Conservation (phyloP, 2,797 vertebrate genomes). For the Betta splendens region DNA sequence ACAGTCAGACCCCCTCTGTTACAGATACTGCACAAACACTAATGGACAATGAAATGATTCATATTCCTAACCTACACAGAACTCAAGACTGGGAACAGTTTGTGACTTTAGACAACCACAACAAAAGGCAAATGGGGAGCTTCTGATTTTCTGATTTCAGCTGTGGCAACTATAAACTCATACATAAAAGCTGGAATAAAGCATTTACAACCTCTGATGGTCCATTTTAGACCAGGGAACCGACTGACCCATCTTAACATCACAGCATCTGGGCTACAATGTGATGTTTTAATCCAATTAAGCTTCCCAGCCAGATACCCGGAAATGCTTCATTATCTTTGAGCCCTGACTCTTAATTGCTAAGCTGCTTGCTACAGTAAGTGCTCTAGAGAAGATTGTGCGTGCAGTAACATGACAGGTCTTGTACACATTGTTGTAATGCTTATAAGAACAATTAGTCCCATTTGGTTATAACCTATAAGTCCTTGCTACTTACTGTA, state of each 20-base stretch:
- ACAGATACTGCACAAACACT: constrained; percentile 49
- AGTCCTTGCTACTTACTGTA: neutral
- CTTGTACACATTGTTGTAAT: constrained; percentile 1
- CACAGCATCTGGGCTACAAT: constrained; percentile 17
- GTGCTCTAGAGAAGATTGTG: neutral
- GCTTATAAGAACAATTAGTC: neutral
- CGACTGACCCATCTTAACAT: neutral
- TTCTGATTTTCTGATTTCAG: neutral
- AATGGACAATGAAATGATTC: constrained; percentile 30
- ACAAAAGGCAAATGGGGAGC: neutral
- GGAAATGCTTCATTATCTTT: constrained; percentile 13
- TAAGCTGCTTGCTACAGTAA: neutral
- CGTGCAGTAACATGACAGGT: neutral
- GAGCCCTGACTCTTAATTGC: constrained; percentile 1
- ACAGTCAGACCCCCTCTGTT: constrained; percentile 31
- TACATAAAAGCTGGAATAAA: neutral
- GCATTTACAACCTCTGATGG: no score
- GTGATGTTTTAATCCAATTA: constrained; percentile 42
- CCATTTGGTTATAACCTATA: constrained; percentile 7
- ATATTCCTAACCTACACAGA: constrained; percentile 11
- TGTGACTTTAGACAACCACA: constrained; percentile 25
- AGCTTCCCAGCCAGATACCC: constrained; percentile 15
- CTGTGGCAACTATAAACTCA: constrained; percentile 1
- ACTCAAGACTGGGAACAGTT: constrained; percentile 4
- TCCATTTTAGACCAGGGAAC: neutral